Evolutionary conservation across 2,888 invertebrate species (phyloP).

Genomic region (Eupithecia pulchellata): DNA sequence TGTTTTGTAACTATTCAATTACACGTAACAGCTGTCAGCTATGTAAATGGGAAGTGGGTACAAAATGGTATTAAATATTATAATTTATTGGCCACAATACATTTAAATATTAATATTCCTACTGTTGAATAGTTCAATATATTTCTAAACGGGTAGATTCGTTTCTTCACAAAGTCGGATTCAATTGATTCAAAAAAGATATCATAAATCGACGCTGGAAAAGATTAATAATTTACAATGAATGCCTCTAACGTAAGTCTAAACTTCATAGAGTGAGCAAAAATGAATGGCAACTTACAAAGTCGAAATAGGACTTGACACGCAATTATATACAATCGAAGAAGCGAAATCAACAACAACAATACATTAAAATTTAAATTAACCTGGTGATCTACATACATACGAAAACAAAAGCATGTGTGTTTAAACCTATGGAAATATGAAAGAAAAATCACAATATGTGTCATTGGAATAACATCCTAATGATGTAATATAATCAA

Average conservation of each 20-base stretch:
- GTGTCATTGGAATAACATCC: constrained; percentile 80
- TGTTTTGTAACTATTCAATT: constrained; percentile 79
- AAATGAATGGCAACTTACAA: constrained; percentile 62
- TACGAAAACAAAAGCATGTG: constrained; percentile 66
- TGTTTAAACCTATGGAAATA: constrained; percentile 75
- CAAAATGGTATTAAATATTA: constrained; percentile 83
- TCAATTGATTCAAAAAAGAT: constrained; percentile 43
- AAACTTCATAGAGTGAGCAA: constrained; percentile 59
- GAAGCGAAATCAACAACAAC: constrained; percentile 69
- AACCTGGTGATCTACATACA: constrained; percentile 63
- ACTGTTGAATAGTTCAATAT: constrained; percentile 70
- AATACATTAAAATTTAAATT: constrained; percentile 65
- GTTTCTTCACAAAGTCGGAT: constrained; percentile 59
- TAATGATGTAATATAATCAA: constrained; percentile 65
- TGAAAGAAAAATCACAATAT: constrained; percentile 79
- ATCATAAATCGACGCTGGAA: constrained; percentile 48
- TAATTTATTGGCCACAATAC: constrained; percentile 83
- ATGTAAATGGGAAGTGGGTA: constrained; percentile 83
- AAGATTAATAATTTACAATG: constrained; percentile 26
- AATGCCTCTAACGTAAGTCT: constrained; percentile 43
- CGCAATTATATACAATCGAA: constrained; percentile 60
- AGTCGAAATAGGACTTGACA: constrained; percentile 52
- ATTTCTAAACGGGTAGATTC: constrained; percentile 63
- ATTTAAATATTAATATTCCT: constrained; percentile 65
- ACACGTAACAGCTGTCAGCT: constrained; percentile 77